A percentile compares a stretch with the other conserved stretches of the same genome.
Evolutionary conservation across 2,888 invertebrate genomes (phyloP).

Genomic region (Neuroscelio doddi): DNA sequence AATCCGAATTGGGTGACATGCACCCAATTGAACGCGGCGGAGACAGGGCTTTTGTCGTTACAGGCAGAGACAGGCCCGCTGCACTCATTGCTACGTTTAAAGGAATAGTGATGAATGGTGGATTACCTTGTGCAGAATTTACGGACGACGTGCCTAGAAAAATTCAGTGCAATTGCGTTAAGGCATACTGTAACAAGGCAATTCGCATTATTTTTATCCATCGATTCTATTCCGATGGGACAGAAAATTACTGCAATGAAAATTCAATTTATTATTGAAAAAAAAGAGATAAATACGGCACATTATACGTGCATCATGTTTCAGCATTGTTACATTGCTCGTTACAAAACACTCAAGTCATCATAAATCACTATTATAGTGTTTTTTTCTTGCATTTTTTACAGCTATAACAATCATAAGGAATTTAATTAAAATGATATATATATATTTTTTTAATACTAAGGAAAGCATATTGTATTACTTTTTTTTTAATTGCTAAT

Average conservation of each 20-base stretch:
- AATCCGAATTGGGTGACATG: constrained; percentile 56
- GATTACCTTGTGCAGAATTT: constrained; percentile 62
- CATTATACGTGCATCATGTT: constrained; percentile 26
- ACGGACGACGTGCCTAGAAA: constrained; percentile 60
- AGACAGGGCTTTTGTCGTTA: constrained; percentile 62
- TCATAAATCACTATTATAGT: constrained; percentile 11
- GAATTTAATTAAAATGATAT: too few species aligned
- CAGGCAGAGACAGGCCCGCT: constrained; percentile 70
- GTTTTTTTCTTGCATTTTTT: background rate
- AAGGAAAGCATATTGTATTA: too few species aligned
- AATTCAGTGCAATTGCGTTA: constrained; percentile 40
- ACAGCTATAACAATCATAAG: too few species aligned
- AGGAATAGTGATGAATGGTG: constrained; percentile 82
- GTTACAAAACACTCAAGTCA: constrained; percentile 16
- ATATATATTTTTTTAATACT: too few species aligned
- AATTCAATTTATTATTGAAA: constrained; percentile 15
- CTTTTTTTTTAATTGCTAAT: too few species aligned
- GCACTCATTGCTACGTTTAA: constrained; percentile 79
- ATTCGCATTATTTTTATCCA: background rate
- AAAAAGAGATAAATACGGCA: constrained; percentile 23
- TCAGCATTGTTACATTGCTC: constrained; percentile 20
- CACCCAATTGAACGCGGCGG: constrained; percentile 57
- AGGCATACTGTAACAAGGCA: constrained; percentile 1
- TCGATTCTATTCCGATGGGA: constrained; percentile 9
- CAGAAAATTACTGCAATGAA: constrained; percentile 5